phyloP scores from a whole-genome alignment of 2,113 vertebrate species.

The Lagopus muta region DNA sequence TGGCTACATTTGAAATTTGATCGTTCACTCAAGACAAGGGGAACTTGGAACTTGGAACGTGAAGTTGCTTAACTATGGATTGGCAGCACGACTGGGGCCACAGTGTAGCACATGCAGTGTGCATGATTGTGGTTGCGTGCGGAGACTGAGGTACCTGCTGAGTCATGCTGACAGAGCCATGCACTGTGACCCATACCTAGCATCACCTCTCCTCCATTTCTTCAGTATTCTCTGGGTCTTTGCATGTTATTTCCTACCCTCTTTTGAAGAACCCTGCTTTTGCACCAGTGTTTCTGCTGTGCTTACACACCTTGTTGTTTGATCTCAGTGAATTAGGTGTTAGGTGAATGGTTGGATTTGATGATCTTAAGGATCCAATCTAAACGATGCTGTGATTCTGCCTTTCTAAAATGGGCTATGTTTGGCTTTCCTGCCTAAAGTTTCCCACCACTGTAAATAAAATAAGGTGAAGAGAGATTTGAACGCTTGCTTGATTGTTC shows the following conservation, averaged over 20 bases:
- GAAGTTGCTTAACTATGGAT: background rate
- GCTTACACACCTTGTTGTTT: rapidly evolving
- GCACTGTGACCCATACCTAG: background rate
- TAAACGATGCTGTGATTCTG: background rate
- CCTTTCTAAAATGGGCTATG: background rate
- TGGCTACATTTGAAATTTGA: background rate
- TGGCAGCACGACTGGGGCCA: rapidly evolving
- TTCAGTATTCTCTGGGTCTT: background rate
- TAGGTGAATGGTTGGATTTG: background rate
- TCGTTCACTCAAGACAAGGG: background rate
- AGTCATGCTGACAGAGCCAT: background rate
- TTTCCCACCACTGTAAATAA: too few relatives aligned
- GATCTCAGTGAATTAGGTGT: background rate
- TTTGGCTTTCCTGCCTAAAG: background rate
- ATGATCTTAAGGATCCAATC: background rate
- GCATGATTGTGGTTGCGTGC: rapidly evolving
- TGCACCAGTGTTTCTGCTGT: background rate
- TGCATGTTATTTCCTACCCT: background rate
- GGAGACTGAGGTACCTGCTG: background rate
- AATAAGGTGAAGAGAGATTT: background rate
- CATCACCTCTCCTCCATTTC: background rate
- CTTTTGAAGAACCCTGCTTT: background rate
- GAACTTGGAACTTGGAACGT: background rate
- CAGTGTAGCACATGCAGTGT: background rate
- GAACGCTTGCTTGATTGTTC: background rate